Conservation (phyloP, 2,113 vertebrate genomes). For the Nothoprocta pentlandii region DNA sequence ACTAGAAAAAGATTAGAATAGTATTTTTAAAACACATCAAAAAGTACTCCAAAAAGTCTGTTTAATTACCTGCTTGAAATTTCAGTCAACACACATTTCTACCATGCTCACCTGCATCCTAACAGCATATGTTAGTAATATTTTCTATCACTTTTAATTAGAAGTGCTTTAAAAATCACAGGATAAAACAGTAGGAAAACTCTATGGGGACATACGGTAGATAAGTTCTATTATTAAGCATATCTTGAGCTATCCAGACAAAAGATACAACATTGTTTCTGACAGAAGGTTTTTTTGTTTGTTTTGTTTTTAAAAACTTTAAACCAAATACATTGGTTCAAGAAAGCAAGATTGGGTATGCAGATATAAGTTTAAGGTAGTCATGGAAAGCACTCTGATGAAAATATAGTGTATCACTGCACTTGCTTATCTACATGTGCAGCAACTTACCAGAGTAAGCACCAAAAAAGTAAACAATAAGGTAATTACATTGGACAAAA, state of each 20-base stretch:
- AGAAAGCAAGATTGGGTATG: neutral
- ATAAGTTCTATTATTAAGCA: neutral
- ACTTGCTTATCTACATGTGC: neutral
- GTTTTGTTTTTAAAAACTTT: neutral
- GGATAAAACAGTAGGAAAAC: neutral
- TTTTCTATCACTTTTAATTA: neutral
- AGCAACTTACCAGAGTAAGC: neutral
- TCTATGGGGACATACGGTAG: neutral
- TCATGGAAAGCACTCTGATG: neutral
- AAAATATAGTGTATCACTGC: neutral
- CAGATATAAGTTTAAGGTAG: neutral
- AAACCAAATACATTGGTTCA: neutral
- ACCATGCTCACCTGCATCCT: neutral
- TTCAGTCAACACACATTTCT: neutral
- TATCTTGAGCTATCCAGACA: neutral
- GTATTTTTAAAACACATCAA: neutral
- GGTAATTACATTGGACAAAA: neutral
- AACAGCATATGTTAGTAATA: neutral
- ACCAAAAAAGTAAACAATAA: neutral
- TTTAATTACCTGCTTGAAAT: neutral
- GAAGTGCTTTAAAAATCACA: neutral
- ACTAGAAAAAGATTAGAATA: neutral
- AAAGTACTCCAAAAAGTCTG: neutral
- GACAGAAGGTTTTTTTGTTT: neutral
- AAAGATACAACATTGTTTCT: neutral